Evolutionary conservation across 2,113 vertebrate species (phyloP).

Genomic region (Saccopteryx bilineata): DNA sequence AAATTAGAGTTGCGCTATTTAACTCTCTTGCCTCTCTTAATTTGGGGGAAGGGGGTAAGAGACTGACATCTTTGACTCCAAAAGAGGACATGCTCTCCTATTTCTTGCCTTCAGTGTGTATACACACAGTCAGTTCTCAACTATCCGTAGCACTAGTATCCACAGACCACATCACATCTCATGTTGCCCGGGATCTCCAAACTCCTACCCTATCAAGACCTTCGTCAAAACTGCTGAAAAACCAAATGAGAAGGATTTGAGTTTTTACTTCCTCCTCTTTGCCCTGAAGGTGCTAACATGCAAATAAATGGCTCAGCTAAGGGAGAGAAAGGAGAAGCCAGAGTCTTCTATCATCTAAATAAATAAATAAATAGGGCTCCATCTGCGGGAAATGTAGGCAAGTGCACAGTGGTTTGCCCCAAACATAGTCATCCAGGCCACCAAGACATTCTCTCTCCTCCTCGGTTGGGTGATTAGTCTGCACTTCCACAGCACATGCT

Average conservation of each 20-base stretch:
- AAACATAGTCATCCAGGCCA: too few relatives aligned
- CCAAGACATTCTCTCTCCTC: background rate
- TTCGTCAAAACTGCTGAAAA: conserved; percentile 61
- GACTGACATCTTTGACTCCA: background rate
- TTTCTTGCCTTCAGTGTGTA: background rate
- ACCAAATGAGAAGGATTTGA: background rate
- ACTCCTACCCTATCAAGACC: background rate
- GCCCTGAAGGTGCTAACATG: conserved; percentile 38
- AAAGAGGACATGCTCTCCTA: conserved; percentile 22
- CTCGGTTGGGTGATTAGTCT: background rate
- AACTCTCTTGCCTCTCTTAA: background rate
- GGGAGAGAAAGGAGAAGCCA: conserved; percentile 68
- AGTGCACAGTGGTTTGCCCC: background rate
- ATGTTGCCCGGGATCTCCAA: background rate
- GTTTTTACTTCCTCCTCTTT: conserved; percentile 67
- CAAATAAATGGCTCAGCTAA: background rate
- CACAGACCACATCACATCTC: conserved; percentile 53
- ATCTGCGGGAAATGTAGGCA: background rate
- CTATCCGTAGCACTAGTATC: conserved; percentile 24
- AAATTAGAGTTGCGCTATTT: background rate
- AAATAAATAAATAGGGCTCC: background rate
- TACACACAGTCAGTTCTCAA: background rate
- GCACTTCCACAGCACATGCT: background rate
- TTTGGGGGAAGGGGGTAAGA: background rate
- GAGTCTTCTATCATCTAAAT: background rate